These are phyloP conservation scores for Agrilus cyanescens DNA, from an alignment of 2,888 invertebrate species.

Conservation along the genomic window DNA sequence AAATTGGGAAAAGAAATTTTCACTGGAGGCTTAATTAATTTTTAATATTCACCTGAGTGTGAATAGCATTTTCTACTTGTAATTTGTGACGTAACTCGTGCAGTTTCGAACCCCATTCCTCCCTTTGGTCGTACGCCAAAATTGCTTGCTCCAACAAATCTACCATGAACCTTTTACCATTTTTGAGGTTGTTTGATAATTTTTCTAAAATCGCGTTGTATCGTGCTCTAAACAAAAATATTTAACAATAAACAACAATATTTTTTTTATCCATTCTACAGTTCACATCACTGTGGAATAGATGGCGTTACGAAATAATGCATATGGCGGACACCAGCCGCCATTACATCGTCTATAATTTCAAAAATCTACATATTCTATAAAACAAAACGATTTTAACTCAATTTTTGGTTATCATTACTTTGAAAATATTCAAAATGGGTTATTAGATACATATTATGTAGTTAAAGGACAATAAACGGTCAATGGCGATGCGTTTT, in stretches of 20 bases:
- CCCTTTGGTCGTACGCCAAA: slow-evolving; percentile 78
- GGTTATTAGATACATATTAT: no score
- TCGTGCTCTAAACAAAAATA: slow-evolving; percentile 43
- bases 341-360: no score
- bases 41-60: slow-evolving; percentile 42
- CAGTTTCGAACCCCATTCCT: slow-evolving; percentile 68
- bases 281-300: background rate
- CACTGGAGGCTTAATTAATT: no score
- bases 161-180: slow-evolving; percentile 70
- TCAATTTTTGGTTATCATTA: no score
- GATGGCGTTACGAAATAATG: no score
- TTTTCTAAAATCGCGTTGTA: slow-evolving; percentile 76
- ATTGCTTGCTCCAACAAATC: slow-evolving; percentile 83
- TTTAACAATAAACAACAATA: background rate
- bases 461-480: background rate
- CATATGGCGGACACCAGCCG: no score
- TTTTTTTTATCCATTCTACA: no score
- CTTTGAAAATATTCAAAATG: no score
- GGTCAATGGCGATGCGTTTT: background rate
- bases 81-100: slow-evolving; percentile 68
- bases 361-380: no score
- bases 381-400: no score
- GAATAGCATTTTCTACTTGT: slow-evolving; percentile 56
- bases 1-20: slow-evolving; percentile 5
- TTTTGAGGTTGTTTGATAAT: slow-evolving; percentile 60